Evolutionary conservation across 2,113 vertebrate genomes (phyloP).

Genomic region (Trachemys scripta): DNA sequence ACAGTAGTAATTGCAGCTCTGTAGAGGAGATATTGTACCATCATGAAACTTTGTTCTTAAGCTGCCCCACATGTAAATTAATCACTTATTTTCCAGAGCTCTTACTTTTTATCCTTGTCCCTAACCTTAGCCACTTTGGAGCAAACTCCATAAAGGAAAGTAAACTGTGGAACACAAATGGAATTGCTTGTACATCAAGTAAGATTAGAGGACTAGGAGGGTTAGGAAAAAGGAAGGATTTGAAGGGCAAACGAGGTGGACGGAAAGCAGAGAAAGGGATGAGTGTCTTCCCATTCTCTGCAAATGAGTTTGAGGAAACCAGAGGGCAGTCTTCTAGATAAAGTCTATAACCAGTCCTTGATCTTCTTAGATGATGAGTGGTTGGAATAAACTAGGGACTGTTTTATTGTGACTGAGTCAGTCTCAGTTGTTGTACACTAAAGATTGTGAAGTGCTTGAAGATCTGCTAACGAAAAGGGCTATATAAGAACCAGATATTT

Average conservation of each 20-base stretch:
- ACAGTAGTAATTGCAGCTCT: not conserved
- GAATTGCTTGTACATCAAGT: not conserved
- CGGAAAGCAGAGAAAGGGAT: not conserved
- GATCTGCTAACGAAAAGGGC: not conserved
- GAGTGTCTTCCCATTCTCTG: not conserved
- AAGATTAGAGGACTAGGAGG: not conserved
- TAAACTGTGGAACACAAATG: not conserved
- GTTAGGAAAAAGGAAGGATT: not conserved
- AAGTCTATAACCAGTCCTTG: slow-evolving; percentile 5
- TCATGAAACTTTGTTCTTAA: not conserved
- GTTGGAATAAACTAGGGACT: not conserved
- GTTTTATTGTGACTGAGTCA: not conserved
- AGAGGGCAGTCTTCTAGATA: not conserved
- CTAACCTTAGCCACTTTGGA: not conserved
- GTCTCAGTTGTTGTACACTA: not conserved
- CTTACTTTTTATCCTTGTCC: not conserved
- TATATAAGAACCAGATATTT: not conserved
- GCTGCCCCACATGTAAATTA: not conserved
- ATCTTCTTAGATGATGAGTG: slow-evolving; percentile 3
- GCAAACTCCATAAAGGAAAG: not conserved
- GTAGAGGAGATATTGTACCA: not conserved
- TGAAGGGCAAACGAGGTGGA: not conserved
- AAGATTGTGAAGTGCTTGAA: not conserved
- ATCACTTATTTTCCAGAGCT: not conserved
- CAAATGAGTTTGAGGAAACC: slow-evolving; percentile 7